Percentiles rank a stretch among this genome's conserved stretches.
These are phyloP conservation scores for Mamestra configurata DNA, from an alignment of 1,140 invertebrate genomes.

Conservation along the genomic window DNA sequence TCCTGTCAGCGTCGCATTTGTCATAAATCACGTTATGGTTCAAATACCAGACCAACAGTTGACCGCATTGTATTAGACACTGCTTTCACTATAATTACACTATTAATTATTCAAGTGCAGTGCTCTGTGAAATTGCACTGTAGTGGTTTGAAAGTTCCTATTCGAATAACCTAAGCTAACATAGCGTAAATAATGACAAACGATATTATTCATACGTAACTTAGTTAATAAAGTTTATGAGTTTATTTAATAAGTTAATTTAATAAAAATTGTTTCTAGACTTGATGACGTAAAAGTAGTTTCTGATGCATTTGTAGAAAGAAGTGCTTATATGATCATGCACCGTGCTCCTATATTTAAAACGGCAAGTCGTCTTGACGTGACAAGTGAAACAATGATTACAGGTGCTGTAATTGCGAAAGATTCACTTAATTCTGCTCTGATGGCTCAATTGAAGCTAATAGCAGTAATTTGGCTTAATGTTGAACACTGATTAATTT, in stretches of 20 bases:
- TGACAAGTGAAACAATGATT: conserved; percentile 45
- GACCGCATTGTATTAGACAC: conserved; percentile 37
- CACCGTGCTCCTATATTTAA: background rate
- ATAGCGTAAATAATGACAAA: conserved; percentile 11
- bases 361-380: conserved; percentile 19
- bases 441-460: conserved; percentile 45
- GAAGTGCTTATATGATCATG: background rate
- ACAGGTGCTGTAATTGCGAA: conserved; percentile 22
- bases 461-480: conserved; percentile 45
- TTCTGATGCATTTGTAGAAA: background rate
- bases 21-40: conserved; percentile 43
- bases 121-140: conserved; percentile 42
- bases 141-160: conserved; percentile 32
- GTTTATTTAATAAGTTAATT: no score
- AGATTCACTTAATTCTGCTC: conserved; percentile 47
- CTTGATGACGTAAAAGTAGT: background rate
- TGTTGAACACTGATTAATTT: conserved; percentile 45
- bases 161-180: conserved; percentile 15
- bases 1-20: conserved; percentile 40
- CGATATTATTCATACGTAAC: background rate
- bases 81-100: conserved; percentile 48
- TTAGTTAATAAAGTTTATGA: background rate
- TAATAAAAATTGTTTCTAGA: background rate
- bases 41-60: conserved; percentile 37
- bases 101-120: conserved; percentile 48